Base-by-base conservation (phyloP, 2,113 vertebrate genomes). In the Misgurnus anguillicaudatus region DNA sequence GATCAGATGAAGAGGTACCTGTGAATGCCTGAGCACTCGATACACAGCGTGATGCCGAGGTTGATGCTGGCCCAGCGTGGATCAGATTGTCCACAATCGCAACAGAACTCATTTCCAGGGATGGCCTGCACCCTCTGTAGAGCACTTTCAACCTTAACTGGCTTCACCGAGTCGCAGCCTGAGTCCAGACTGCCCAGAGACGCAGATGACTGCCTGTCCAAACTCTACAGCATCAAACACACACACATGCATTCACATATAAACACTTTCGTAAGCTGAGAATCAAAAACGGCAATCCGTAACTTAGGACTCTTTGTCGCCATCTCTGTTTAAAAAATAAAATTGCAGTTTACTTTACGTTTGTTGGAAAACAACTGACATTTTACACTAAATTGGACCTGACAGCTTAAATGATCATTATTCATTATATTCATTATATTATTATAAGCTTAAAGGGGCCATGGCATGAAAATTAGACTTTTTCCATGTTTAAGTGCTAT, bases 11-110 rank as follows among this genome's bases (percentile, higher is more conserved):
- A 45, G 10, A 45, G 2, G 17, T 82, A 99, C 97, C 97, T 95
- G 91, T 98, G 97, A 84, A 99, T 99, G 39, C 97, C 97, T 4
- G 97, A 99, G 87, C 97, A 99, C 87, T 98, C 96, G 4, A 99
- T 99, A 73, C 97, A 98, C 78, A 99, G 90, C 0, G 96, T 96
- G 88, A 98, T 98, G 82, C 97, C 97, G 55, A 99, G 90, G 90
- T 99, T 99, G 92, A 99, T 98, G 89, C 96, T 98, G 91, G 97
- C 97, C 97, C 97, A 99, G 66, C 95, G 94, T 0, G 97, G 97
- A 82, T 98, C 96, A 2, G 95, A 89, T 87, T 95, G 91, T 0
- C 97, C 96, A 76, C 97, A 99, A 67, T 99, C 97, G 42, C 97
- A 98, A 87, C 97, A 99, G 84, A 89, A 91, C 74, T 87, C 83